Evolutionary conservation across 2,113 vertebrate species (phyloP).

Genomic region (Barbus barbus): DNA sequence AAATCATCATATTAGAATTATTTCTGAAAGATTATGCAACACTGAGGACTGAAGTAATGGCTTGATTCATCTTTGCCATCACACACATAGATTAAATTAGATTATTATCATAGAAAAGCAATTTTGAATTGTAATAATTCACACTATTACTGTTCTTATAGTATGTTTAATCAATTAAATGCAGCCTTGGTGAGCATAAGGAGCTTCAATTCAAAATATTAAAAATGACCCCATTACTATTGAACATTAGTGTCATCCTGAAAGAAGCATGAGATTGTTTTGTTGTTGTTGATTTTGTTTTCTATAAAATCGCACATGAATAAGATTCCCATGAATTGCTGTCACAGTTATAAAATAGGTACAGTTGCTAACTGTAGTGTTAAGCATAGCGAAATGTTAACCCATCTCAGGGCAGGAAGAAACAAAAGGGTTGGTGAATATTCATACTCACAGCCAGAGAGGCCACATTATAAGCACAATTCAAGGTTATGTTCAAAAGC

Average conservation of each 20-base stretch:
- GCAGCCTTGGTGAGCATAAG: too few relatives aligned
- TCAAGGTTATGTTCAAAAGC: slow-evolving; percentile 32
- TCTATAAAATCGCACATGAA: background rate
- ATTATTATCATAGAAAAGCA: too few relatives aligned
- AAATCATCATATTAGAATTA: too few relatives aligned
- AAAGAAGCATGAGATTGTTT: background rate
- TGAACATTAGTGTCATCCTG: background rate
- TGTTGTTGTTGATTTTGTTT: background rate
- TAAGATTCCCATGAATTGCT: background rate
- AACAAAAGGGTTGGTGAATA: slow-evolving; percentile 24
- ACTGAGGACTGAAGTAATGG: too few relatives aligned
- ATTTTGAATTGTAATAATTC: too few relatives aligned
- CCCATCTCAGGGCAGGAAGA: background rate
- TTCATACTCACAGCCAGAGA: slow-evolving; percentile 46
- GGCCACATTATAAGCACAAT: slow-evolving; percentile 28
- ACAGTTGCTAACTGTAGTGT: background rate
- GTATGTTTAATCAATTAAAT: too few relatives aligned
- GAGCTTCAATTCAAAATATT: too few relatives aligned
- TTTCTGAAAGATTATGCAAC: too few relatives aligned
- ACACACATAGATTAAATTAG: too few relatives aligned
- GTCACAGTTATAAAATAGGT: background rate
- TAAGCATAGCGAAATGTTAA: slow-evolving; percentile 2
- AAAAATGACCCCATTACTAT: too few relatives aligned
- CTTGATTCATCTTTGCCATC: too few relatives aligned
- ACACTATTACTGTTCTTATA: too few relatives aligned